These are phyloP conservation scores for Platycercus adscitus DNA, from an alignment of 2,113 vertebrate species.

Conservation along the genomic window DNA sequence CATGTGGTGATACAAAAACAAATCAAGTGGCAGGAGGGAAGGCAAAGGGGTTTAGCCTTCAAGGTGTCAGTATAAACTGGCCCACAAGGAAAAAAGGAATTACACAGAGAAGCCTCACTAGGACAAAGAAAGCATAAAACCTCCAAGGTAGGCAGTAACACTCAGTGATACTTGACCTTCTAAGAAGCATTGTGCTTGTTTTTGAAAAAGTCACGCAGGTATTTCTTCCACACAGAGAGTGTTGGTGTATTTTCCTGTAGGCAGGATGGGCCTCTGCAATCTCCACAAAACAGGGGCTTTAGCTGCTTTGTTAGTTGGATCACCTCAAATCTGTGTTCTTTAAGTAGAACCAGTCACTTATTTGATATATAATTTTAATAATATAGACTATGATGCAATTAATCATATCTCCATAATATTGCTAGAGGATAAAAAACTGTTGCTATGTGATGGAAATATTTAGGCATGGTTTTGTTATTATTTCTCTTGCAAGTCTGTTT, in stretches of 20 bases:
- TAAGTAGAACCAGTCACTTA: background rate
- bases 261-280: background rate
- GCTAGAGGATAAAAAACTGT: background rate
- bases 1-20: conserved; percentile 22
- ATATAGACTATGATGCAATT: background rate
- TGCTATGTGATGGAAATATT: background rate
- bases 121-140: background rate
- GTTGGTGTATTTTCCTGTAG: background rate
- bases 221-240: background rate
- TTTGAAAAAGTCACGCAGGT: background rate
- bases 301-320: background rate
- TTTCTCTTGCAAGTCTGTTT: background rate
- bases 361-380: background rate
- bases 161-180: background rate
- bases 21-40: conserved; percentile 31
- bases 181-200: background rate
- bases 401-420: background rate
- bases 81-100: background rate
- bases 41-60: background rate
- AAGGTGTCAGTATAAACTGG: background rate
- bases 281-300: background rate
- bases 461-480: background rate
- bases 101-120: background rate
- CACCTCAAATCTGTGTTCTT: background rate
- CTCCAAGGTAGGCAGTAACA: background rate